Evolutionary conservation across 2,797 vertebrate genomes (phyloP).

Genomic region (Cyclopterus lumpus): DNA sequence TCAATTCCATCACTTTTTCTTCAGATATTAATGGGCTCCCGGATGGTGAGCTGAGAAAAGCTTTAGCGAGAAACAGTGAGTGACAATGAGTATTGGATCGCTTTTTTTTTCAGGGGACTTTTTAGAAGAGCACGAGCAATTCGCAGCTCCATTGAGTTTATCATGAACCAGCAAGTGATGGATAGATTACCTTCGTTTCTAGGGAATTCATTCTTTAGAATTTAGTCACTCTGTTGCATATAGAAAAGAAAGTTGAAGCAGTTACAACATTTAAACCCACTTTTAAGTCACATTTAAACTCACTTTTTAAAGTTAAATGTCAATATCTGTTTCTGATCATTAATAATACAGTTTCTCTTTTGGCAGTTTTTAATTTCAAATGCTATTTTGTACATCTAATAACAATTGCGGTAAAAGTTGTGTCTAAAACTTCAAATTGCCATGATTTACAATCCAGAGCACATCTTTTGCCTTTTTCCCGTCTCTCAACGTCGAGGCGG

Average conservation of each 20-base stretch:
- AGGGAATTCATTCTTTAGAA: slow-evolving; percentile 11
- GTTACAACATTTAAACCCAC: slow-evolving; percentile 15
- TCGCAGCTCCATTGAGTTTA: slow-evolving; percentile 19
- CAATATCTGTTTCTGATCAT: not conserved
- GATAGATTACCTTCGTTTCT: slow-evolving; percentile 9
- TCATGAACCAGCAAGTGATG: slow-evolving; percentile 20
- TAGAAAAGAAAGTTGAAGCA: slow-evolving; percentile 10
- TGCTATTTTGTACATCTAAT: not conserved
- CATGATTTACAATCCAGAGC: not conserved
- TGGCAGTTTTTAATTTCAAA: not conserved
- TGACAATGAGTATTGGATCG: slow-evolving; percentile 31
- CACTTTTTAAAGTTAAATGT: not conserved
- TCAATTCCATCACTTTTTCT: slow-evolving; percentile 36
- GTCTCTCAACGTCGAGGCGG: too few relatives aligned
- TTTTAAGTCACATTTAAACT: not conserved
- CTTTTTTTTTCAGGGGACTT: slow-evolving; percentile 19
- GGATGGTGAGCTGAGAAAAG: slow-evolving; percentile 7
- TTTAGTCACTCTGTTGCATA: slow-evolving; percentile 4
- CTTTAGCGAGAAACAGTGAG: slow-evolving; percentile 47
- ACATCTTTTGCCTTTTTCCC: too few relatives aligned
- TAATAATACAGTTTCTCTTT: not conserved
- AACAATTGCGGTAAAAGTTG: not conserved
- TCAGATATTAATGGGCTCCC: slow-evolving; percentile 36
- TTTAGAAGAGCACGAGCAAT: not conserved
- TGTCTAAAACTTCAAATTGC: not conserved